These are phyloP conservation scores for Heterohyrax brucei DNA, from an alignment of 2,797 vertebrate species.

Conservation along the genomic window DNA sequence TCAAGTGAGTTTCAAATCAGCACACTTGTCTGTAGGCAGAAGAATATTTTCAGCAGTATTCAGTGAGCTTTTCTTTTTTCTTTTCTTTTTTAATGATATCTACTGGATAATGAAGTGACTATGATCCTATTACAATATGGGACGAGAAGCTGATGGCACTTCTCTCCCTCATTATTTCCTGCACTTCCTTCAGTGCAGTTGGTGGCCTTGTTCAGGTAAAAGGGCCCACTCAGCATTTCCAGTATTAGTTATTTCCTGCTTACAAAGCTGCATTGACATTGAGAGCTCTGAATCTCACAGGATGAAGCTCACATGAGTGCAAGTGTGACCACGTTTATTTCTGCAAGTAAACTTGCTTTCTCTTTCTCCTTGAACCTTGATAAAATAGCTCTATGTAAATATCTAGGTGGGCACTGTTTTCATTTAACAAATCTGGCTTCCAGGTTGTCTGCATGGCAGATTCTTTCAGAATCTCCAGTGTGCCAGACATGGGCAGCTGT, in stretches of 20 bases:
- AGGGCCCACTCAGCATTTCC: constrained; percentile 71
- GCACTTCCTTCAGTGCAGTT: constrained; percentile 68
- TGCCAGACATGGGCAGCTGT: neutral
- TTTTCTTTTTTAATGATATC: constrained; percentile 19
- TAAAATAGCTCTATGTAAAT: constrained; percentile 6
- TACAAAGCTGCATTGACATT: neutral
- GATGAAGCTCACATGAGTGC: neutral
- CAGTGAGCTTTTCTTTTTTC: neutral
- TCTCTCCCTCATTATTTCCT: constrained; percentile 43
- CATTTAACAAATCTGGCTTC: constrained; percentile 15
- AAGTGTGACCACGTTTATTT: neutral
- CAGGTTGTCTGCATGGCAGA: constrained; percentile 28
- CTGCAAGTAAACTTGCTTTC: constrained; percentile 23
- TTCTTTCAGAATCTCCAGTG: neutral
- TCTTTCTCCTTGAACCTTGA: neutral
- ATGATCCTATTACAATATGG: constrained; percentile 7
- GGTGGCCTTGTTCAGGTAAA: constrained; percentile 70
- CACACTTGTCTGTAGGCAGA: constrained; percentile 61
- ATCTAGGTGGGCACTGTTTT: neutral
- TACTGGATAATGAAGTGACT: constrained; percentile 66
- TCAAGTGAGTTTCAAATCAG: constrained; percentile 71
- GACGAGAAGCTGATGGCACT: constrained; percentile 39
- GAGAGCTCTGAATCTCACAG: constrained; percentile 15
- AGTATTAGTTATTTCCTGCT: constrained; percentile 57
- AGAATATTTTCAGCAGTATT: constrained; percentile 68